phyloP scores from a whole-genome alignment of 2,113 vertebrate species.

The Chamaetylas fuelleborni region DNA sequence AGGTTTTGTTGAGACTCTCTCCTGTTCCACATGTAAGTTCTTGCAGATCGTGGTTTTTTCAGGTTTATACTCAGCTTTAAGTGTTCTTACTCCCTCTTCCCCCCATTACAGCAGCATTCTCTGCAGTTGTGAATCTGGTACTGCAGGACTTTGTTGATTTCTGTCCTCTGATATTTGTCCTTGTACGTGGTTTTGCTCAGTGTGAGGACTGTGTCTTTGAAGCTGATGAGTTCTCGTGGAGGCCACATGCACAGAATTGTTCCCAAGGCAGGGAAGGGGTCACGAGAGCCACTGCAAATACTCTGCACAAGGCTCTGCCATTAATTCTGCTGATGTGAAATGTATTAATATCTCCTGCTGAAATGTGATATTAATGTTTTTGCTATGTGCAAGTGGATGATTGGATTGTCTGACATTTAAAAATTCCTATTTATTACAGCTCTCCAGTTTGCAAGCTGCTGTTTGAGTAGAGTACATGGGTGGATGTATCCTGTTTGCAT shows the following conservation, averaged over 20 bases:
- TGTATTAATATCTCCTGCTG: conserved; percentile 22
- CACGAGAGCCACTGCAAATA: conserved; percentile 7
- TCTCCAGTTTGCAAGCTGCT: conserved; percentile 27
- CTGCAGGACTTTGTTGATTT: conserved; percentile 51
- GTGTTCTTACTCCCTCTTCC: not conserved
- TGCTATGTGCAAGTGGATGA: conserved; percentile 13
- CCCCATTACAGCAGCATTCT: not conserved
- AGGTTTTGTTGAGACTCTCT: not conserved
- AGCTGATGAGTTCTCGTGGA: conserved; percentile 41
- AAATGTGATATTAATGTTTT: conserved; percentile 41
- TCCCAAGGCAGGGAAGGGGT: not conserved
- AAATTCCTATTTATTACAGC: conserved; percentile 42
- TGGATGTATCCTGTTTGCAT: conserved; percentile 19
- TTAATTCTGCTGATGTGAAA: conserved; percentile 7
- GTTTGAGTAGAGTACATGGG: conserved; percentile 3
- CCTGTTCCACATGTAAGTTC: not conserved
- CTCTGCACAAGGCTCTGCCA: conserved; percentile 7
- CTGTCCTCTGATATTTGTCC: conserved; percentile 53
- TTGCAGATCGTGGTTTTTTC: not conserved
- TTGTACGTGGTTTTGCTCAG: conserved; percentile 37
- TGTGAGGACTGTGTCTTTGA: conserved; percentile 26
- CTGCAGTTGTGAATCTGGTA: not conserved
- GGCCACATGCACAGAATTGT: not conserved
- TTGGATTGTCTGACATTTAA: conserved; percentile 64
- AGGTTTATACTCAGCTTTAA: not conserved